Percentiles rank a stretch among this genome's conserved stretches.
These are phyloP conservation scores for Parnassius glacialis DNA, from an alignment of 2,888 invertebrate species.

Conservation along the genomic window DNA sequence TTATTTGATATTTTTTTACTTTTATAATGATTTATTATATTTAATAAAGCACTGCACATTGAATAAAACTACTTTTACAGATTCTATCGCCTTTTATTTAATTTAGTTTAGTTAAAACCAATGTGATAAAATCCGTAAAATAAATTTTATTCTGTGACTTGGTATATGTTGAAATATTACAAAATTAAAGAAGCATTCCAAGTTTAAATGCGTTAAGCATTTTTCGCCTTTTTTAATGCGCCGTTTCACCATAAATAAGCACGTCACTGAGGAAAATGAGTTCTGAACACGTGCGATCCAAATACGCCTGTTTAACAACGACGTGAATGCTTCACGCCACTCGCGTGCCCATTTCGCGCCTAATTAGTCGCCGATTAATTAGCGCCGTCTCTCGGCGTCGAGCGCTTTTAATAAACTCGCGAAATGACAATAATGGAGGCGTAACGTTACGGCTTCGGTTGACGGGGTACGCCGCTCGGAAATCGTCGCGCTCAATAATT, in stretches of 20 bases:
- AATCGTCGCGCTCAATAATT: slow-evolving; percentile 14
- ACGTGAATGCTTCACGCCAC: slow-evolving; percentile 20
- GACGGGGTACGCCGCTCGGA: neutral
- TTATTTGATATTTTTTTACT: no score
- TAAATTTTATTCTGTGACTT: no score
- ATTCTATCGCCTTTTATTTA: no score
- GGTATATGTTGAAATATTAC: no score
- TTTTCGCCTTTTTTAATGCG: neutral
- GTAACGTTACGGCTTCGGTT: slow-evolving; percentile 10
- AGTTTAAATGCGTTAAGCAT: no score
- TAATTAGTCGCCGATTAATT: slow-evolving; percentile 26
- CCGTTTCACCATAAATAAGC: neutral
- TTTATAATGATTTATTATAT: no score
- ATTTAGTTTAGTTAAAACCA: no score
- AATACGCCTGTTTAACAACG: slow-evolving; percentile 14
- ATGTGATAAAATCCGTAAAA: no score
- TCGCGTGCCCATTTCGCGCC: slow-evolving; percentile 24
- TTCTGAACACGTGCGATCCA: slow-evolving; percentile 13
- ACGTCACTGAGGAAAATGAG: slow-evolving; percentile 1
- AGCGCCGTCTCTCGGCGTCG: slow-evolving; percentile 18
- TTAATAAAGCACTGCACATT: no score
- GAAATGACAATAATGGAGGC: slow-evolving; percentile 23
- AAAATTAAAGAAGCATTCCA: no score
- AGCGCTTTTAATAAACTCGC: slow-evolving; percentile 25
- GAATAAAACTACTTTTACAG: no score